Percentiles rank a stretch among this genome's conserved stretches.
Evolutionary conservation across 2,888 invertebrate species (phyloP).

Genomic region (Sisyra terminalis): DNA sequence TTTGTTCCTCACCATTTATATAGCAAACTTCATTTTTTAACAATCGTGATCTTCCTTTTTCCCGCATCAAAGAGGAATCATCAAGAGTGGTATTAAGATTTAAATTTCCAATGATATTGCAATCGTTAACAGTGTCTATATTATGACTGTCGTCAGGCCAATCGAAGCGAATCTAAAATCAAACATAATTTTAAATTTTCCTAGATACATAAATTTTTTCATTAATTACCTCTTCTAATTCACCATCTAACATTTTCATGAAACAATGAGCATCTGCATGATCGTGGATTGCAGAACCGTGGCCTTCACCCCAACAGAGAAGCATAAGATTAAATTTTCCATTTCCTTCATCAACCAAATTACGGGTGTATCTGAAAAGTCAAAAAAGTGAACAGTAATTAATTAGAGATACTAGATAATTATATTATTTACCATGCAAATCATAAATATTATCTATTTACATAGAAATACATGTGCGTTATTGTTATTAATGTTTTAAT

Average conservation of each 20-base stretch:
- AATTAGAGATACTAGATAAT: too few relatives aligned
- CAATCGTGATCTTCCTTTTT: conserved; percentile 46
- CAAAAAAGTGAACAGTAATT: not conserved
- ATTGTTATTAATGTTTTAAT: too few relatives aligned
- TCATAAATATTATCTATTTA: too few relatives aligned
- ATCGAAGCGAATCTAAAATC: conserved; percentile 39
- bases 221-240: conserved; percentile 54
- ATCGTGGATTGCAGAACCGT: conserved; percentile 90
- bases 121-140: conserved; percentile 27
- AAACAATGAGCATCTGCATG: conserved; percentile 95
- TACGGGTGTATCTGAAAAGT: conserved; percentile 73
- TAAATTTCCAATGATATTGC: conserved; percentile 1
- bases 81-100: conserved; percentile 12
- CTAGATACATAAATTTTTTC: not conserved
- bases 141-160: conserved; percentile 47
- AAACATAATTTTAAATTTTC: not conserved
- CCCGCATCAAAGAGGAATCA: conserved; percentile 18
- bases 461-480: too few relatives aligned
- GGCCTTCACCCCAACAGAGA: conserved; percentile 95
- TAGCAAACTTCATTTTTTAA: conserved; percentile 73
- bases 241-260: conserved; percentile 84
- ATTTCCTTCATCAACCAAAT: conserved; percentile 90
- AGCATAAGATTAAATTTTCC: conserved; percentile 95
- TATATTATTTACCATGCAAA: too few relatives aligned
- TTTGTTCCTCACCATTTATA: conserved; percentile 64